These are phyloP conservation scores for Morone saxatilis DNA, from an alignment of 2,113 vertebrate genomes.

Conservation along the genomic window DNA sequence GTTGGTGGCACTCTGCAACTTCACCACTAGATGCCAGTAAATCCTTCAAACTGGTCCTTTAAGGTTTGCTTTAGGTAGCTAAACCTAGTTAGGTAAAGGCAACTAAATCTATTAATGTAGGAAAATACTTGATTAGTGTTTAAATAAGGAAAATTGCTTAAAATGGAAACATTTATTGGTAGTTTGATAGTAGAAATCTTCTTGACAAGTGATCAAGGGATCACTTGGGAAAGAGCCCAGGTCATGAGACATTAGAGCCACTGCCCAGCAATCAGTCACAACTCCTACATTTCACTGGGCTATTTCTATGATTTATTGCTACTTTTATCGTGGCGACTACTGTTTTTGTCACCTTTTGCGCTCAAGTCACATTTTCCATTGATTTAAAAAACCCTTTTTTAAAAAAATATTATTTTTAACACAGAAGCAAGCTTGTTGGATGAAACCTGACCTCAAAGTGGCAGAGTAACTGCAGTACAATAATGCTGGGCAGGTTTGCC, in stretches of 20 bases:
- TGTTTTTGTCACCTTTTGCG: constrained; percentile 9
- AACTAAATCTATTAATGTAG: background rate
- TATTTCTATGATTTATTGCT: constrained; percentile 3
- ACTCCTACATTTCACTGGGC: background rate
- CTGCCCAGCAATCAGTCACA: background rate
- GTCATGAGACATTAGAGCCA: background rate
- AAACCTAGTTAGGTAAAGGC: background rate
- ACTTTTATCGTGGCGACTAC: background rate
- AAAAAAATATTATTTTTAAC: background rate
- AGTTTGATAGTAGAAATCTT: background rate
- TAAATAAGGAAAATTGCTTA: background rate
- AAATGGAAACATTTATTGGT: background rate
- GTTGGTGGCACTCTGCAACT: no score
- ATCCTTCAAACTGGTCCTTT: no score
- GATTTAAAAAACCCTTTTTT: constrained; percentile 2
- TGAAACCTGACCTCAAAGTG: constrained; percentile 2
- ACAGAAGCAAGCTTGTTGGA: background rate
- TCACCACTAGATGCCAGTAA: no score
- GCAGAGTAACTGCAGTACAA: background rate
- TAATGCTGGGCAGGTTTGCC: background rate
- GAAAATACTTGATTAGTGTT: background rate
- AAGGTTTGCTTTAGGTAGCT: background rate
- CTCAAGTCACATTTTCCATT: constrained; percentile 11
- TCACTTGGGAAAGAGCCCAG: background rate
- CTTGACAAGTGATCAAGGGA: background rate